Conservation (phyloP, 2,113 vertebrate species). For the Theristicus caerulescens region DNA sequence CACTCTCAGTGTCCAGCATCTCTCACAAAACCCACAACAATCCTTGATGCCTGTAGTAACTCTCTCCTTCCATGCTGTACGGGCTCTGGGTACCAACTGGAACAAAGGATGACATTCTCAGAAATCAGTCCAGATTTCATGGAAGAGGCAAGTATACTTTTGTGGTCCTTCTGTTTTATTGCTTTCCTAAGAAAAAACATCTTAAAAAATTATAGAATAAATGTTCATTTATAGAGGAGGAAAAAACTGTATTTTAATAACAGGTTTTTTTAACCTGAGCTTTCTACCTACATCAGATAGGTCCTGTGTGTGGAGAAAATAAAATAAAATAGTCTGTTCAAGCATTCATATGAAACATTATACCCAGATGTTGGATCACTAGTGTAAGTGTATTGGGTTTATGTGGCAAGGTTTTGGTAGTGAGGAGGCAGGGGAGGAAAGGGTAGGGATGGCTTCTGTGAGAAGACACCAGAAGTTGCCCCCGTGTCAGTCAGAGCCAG, state of each 20-base stretch:
- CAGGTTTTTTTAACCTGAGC: not conserved
- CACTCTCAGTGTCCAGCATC: not conserved
- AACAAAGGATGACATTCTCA: not conserved
- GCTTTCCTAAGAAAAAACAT: not conserved
- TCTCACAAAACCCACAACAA: not conserved
- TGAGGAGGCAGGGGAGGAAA: accelerated
- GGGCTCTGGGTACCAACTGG: not conserved
- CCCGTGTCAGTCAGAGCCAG: not conserved
- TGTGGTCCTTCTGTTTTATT: not conserved
- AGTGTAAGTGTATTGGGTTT: not conserved
- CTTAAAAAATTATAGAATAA: not conserved
- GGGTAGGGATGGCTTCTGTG: not conserved
- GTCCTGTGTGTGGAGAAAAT: not conserved
- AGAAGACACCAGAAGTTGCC: not conserved
- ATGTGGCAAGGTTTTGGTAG: not conserved
- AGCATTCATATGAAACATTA: not conserved
- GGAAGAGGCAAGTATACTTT: not conserved
- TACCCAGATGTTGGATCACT: not conserved
- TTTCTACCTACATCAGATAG: not conserved
- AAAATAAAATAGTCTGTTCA: not conserved
- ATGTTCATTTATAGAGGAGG: not conserved
- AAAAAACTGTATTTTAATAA: not conserved
- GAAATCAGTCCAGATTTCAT: not conserved
- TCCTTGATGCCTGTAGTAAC: not conserved
- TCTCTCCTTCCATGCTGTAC: not conserved